These are phyloP conservation scores for Eulemur macaco DNA, from an alignment of 2,113 vertebrate species.

Conservation along the genomic window DNA sequence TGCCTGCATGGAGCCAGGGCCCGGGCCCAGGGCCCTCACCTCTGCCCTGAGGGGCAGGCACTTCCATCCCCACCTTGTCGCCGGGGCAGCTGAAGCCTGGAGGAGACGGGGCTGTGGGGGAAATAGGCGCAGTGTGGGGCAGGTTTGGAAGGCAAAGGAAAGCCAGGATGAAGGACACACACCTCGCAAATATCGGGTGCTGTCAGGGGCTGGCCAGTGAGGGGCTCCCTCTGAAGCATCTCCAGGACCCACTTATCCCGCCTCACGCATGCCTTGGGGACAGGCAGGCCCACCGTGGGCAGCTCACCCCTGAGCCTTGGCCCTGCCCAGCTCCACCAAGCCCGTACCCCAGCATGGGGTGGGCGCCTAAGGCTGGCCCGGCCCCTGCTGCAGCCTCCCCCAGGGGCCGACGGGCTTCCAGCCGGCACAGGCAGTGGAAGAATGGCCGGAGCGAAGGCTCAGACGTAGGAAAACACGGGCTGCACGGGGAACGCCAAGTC, in stretches of 20 bases:
- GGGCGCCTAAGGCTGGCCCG: not conserved
- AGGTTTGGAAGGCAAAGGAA: not conserved
- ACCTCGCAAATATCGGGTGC: not conserved
- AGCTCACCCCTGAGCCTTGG: not conserved
- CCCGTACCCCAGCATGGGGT: not conserved
- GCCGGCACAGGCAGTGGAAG: too few species aligned
- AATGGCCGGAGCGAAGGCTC: fast-evolving
- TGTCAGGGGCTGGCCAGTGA: not conserved
- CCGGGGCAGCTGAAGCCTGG: not conserved
- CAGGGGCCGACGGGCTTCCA: not conserved
- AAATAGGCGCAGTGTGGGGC: not conserved
- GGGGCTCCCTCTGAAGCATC: not conserved
- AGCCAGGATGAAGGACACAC: not conserved
- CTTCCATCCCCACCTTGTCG: not conserved
- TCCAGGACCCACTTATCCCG: not conserved
- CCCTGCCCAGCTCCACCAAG: not conserved
- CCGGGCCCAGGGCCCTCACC: not conserved
- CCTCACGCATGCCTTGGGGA: not conserved
- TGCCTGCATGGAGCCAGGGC: not conserved
- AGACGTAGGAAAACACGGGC: not conserved
- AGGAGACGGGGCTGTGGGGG: not conserved
- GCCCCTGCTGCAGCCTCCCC: not conserved
- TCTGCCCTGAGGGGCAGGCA: not conserved
- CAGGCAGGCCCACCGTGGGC: not conserved
- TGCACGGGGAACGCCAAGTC: not conserved